phyloP scores from a whole-genome alignment of 2,113 vertebrate genomes.

The Pelobates fuscus region DNA sequence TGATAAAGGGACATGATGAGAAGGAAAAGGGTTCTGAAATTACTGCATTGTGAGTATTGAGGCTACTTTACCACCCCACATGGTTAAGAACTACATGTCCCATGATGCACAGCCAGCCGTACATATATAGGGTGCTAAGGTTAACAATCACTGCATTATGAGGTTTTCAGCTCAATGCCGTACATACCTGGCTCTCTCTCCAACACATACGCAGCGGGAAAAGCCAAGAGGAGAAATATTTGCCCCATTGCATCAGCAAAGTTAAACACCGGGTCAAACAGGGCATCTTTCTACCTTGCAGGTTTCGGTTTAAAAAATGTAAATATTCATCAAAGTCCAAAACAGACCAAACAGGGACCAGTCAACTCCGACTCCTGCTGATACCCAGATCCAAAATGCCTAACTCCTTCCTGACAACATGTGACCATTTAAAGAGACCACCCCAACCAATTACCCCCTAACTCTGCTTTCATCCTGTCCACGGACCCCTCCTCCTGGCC shows the following conservation, averaged over 20 bases:
- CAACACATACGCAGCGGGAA: slow-evolving; percentile 70
- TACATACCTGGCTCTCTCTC: slow-evolving; percentile 56
- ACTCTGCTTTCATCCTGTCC: slow-evolving; percentile 15
- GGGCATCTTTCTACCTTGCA: slow-evolving; percentile 66
- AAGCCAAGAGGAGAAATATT: slow-evolving; percentile 77
- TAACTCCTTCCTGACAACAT: background rate
- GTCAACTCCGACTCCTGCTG: background rate
- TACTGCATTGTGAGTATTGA: too few species aligned
- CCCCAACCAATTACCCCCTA: background rate
- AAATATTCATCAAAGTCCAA: too few species aligned
- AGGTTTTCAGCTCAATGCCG: background rate
- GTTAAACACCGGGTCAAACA: slow-evolving; percentile 77
- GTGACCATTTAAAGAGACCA: background rate
- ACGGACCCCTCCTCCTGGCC: background rate
- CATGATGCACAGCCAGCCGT: too few species aligned
- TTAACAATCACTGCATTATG: background rate
- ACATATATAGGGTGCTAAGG: too few species aligned
- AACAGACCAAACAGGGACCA: too few species aligned
- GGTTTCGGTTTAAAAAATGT: background rate
- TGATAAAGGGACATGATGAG: too few species aligned
- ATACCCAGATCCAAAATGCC: background rate
- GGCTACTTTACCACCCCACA: too few species aligned
- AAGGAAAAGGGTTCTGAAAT: too few species aligned
- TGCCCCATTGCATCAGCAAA: slow-evolving; percentile 76
- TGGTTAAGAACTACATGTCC: too few species aligned